Base-by-base conservation (phyloP, 2,888 invertebrate species). In the Hyposoter didymator region DNA sequence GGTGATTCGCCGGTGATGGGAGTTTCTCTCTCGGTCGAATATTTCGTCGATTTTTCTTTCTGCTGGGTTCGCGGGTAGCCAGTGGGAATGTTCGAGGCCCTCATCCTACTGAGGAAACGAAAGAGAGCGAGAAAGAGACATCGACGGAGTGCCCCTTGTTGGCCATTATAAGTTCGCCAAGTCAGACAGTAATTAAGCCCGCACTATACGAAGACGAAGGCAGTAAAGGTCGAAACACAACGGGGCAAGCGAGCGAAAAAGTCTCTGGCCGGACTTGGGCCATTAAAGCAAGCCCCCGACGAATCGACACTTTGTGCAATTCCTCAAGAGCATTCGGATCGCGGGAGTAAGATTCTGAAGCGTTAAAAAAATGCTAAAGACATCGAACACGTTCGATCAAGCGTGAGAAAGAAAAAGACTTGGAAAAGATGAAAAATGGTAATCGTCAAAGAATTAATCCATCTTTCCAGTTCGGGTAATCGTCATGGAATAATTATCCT, bases 111-210 rank as follows among this genome's bases (percentile, higher is more conserved):
- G 28, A 88, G 32, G 14, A 69, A 75, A 72, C 47, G 55, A 62
- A 47, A 47, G 64, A 76, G 80, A 72, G 39, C 59, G 43, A 69
- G n/a, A 66, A 67, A 78, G 59, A 75, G 17, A 64, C 39, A 84
- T 19, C 43, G 59, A 69, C 69, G 22, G 64, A 75, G 89, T 88
- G 88, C 92, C 92, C 91, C 90, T 92, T 91, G 90, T 90, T 91
- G 91, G 91, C 92, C 93, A 93, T 93, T 93, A 93, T 93, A 93
- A 93, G 91, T 93, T 93, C 91, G 91, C 90, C 87, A 91, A 92
- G 92, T 92, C 91, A 92, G 93, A 91, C 91, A 93, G 93, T 93
- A 93, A 93, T 93, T 93, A 93, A 93, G 93, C 93, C 92, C 89
- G 93, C 93, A 93, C 92, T 93, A 93, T 93, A 93, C 93, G 91